A percentile compares a stretch with the other conserved stretches of the same genome.
Conservation (phyloP, 2,797 vertebrate species). For the Paguma larvata region DNA sequence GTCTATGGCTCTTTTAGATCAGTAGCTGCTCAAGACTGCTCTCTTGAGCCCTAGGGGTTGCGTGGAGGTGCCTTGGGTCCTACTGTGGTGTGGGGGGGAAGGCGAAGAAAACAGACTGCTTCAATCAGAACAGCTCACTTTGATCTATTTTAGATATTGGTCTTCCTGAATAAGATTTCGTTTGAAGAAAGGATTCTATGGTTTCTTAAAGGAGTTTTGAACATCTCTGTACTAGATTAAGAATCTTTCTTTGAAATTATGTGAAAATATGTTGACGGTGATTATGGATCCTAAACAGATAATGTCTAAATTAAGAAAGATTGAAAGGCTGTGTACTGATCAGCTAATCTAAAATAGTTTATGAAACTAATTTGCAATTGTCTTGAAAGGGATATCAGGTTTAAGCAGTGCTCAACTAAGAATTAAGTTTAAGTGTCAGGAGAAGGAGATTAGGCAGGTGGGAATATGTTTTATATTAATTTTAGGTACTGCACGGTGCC, state of each 20-base stretch:
- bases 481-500: background rate
- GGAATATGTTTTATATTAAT: slow-evolving; percentile 30
- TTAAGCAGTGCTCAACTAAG: background rate
- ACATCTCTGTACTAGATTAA: slow-evolving; percentile 14
- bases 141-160: slow-evolving; percentile 76
- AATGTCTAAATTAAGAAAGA: slow-evolving; percentile 9
- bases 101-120: slow-evolving; percentile 5
- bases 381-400: background rate
- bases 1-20: slow-evolving; percentile 16
- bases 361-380: slow-evolving; percentile 12
- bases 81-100: background rate
- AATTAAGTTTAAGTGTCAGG: slow-evolving; percentile 4
- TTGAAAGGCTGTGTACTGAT: background rate
- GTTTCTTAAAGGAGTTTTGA: background rate
- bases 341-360: slow-evolving; percentile 50
- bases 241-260: slow-evolving; percentile 51
- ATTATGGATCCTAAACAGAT: slow-evolving; percentile 45
- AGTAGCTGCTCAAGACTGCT: background rate
- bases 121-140: slow-evolving; percentile 62
- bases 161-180: slow-evolving; percentile 57
- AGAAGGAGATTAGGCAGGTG: background rate
- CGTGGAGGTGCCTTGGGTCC: background rate
- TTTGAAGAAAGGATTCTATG: slow-evolving; percentile 66
- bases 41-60: background rate
- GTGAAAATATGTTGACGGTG: slow-evolving; percentile 24